Evolutionary conservation across 2,113 vertebrate genomes (phyloP).

Genomic region (Caranx ignobilis): DNA sequence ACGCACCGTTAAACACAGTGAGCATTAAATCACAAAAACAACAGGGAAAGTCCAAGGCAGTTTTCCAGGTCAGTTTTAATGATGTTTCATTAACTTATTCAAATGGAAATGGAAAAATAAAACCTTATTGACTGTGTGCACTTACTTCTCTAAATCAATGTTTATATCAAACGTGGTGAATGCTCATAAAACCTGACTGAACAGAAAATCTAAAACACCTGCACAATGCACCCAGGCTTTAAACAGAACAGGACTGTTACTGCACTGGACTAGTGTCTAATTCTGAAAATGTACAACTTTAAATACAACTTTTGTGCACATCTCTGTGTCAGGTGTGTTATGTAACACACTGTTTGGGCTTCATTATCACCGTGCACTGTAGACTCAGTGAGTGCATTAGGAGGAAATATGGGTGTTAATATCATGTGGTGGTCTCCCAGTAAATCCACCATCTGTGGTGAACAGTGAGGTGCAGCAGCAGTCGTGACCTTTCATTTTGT

Average conservation of each 20-base stretch:
- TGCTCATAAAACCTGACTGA: neutral
- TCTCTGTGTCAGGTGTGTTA: neutral
- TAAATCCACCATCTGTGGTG: neutral
- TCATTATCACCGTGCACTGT: neutral
- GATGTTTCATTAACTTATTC: neutral
- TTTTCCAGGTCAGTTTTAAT: neutral
- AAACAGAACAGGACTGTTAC: neutral
- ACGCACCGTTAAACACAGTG: neutral
- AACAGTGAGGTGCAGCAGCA: neutral
- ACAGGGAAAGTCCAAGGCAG: no score
- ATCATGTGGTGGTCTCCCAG: neutral
- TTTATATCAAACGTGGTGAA: neutral
- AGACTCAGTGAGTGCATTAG: neutral
- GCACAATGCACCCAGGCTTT: neutral
- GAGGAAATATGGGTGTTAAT: neutral
- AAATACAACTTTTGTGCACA: neutral
- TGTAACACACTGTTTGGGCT: neutral
- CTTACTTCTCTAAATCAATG: neutral
- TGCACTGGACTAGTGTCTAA: neutral
- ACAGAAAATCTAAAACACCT: neutral
- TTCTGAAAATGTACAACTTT: neutral
- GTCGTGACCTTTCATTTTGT: neutral
- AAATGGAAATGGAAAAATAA: neutral
- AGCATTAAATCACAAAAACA: neutral
- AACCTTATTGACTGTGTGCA: neutral